Evolutionary conservation across 2,888 invertebrate species (phyloP), one percentile per base, ranked within the genome.

Genomic region (Ormyrus pomaceus): DNA sequence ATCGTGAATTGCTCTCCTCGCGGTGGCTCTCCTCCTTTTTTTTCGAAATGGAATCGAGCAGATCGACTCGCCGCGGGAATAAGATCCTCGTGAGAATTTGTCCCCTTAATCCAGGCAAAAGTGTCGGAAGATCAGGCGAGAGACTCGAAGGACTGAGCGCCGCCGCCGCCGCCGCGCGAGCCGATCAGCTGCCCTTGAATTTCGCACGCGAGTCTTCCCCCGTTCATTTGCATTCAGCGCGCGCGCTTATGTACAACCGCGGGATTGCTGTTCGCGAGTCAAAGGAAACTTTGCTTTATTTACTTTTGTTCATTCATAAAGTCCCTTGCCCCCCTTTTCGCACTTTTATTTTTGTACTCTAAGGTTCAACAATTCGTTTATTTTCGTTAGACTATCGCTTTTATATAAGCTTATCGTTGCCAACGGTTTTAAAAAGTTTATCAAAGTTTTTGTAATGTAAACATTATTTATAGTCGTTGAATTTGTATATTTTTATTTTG

Each of bases 21-120:
- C 34, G 34, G 34, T 34, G 34, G 34, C 34, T n/a, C 5, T 55
- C 34, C 11, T 50, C 64, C 34, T 73, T 65, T 58, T 59, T 77
- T 77, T 77, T 71, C 66, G 61, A 81, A 81, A 83, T 81, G 72
- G 81, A 83, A 82, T 82, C 77, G 83, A 83, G 81, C 48, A 55
- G 79, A 81, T 84, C 82, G 83, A 84, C 83, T 84, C 83, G 76
- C 79, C 80, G 81, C 79, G 75, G 77, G 82, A 77, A 82, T 81
- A 78, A 86, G 86, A 87, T 87, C 88, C 86, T 86, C 88, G 87
- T 88, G 88, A 85, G 88, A 88, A 87, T 86, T 84, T 83, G 79
- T 80, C 81, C 79, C 83, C 83, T 85, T 84, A 87, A 86, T 86
- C 85, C 86, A 84, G 83, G 78, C 83, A 81, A 85, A 83, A 76